Evolutionary conservation across 2,797 vertebrate species (phyloP).

Genomic region (Hyperoplus lanceolatus): DNA sequence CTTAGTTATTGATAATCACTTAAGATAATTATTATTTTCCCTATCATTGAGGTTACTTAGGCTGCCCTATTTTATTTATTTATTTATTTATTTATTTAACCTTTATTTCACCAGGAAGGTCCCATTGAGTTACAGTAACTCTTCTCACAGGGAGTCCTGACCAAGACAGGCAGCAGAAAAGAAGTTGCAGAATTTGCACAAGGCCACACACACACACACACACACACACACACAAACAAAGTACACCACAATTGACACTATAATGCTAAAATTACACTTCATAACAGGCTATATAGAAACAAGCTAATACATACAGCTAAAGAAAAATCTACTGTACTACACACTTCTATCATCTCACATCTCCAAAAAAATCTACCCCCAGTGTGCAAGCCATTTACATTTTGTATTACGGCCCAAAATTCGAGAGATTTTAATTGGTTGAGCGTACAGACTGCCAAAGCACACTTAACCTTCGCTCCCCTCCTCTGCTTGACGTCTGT

Average conservation of each 20-base stretch:
- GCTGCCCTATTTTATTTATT: constrained; percentile 1
- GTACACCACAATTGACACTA: no score
- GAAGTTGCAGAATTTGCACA: no score
- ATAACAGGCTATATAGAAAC: no score
- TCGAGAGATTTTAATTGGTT: constrained; percentile 76
- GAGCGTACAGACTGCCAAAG: constrained; percentile 60
- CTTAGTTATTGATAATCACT: constrained; percentile 22
- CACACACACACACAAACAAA: no score
- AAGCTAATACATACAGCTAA: no score
- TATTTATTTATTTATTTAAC: no score
- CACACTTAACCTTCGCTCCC: constrained; percentile 61
- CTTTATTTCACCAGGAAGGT: no score
- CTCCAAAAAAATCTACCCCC: constrained; percentile 58
- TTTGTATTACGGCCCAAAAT: constrained; percentile 65
- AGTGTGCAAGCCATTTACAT: constrained; percentile 60
- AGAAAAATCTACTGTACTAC: constrained; percentile 32
- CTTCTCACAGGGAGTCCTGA: no score
- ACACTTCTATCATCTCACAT: constrained; percentile 60
- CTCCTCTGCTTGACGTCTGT: constrained; percentile 65
- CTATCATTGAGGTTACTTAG: constrained; percentile 30
- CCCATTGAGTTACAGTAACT: no score
- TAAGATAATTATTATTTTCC: constrained; percentile 26
- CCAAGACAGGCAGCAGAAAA: no score
- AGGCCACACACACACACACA: no score
- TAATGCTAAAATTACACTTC: no score